These are phyloP conservation scores for Yasuhikotakia modesta DNA, from an alignment of 2,797 vertebrate species.

Conservation along the genomic window DNA sequence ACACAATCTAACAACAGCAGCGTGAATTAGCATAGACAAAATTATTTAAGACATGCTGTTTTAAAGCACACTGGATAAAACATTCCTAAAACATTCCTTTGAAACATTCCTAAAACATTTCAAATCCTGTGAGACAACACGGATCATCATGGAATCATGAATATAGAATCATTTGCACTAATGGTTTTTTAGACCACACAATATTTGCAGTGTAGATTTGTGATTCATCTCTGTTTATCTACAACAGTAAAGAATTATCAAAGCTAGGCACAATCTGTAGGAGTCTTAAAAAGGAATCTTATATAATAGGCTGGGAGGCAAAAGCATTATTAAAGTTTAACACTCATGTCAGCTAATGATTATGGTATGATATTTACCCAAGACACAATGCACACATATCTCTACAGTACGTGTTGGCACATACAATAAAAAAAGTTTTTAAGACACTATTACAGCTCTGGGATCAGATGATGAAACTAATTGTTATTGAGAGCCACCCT, in stretches of 20 bases:
- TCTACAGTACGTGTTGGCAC: not conserved
- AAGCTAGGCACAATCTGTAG: not conserved
- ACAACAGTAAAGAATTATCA: constrained; percentile 18
- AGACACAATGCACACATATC: not conserved
- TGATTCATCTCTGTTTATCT: constrained; percentile 19
- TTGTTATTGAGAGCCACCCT: constrained; percentile 52
- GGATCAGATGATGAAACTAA: constrained; percentile 58
- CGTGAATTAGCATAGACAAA: too few species aligned
- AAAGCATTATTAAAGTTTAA: constrained; percentile 10
- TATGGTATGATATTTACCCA: constrained; percentile 8
- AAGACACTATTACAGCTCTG: constrained; percentile 29
- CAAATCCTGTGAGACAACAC: not conserved
- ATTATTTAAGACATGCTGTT: too few species aligned
- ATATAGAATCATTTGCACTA: not conserved
- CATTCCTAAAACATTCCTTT: too few species aligned
- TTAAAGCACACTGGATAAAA: too few species aligned
- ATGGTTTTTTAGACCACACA: not conserved
- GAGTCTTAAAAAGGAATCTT: not conserved
- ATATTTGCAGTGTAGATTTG: not conserved
- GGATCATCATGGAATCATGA: not conserved
- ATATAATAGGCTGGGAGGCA: not conserved
- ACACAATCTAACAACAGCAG: too few species aligned
- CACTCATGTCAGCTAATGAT: constrained; percentile 22
- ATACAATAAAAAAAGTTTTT: constrained; percentile 1
- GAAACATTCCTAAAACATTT: too few species aligned